Conservation (phyloP, 2,888 invertebrate genomes). For the Melinopterus prodromus region DNA sequence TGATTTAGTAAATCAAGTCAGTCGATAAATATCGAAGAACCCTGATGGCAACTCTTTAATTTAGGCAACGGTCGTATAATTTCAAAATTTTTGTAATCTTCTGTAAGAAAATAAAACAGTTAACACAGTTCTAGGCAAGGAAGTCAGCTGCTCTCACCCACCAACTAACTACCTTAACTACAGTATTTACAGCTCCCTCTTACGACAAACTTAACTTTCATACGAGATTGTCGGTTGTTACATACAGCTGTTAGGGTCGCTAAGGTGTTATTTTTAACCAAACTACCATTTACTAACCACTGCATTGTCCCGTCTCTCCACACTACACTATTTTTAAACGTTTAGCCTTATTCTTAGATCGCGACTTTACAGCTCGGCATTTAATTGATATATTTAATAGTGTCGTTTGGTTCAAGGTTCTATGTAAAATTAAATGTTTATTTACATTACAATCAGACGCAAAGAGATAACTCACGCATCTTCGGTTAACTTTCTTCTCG, state of each 20-base stretch:
- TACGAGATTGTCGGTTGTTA: neutral
- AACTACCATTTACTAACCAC: neutral
- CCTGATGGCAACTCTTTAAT: neutral
- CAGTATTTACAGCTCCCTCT: neutral
- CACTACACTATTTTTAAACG: neutral
- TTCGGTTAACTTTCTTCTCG: neutral
- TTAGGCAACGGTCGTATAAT: neutral
- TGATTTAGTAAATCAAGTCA: neutral
- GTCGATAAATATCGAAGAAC: neutral
- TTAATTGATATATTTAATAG: neutral
- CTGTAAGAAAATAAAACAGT: neutral
- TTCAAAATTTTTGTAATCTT: neutral
- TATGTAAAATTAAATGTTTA: neutral
- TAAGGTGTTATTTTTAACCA: neutral
- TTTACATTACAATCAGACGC: neutral
- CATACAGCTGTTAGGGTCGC: neutral
- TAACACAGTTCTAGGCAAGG: neutral
- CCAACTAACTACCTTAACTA: neutral
- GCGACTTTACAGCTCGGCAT: neutral
- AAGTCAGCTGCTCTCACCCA: neutral
- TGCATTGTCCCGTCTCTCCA: neutral
- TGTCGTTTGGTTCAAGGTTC: neutral
- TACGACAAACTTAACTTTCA: neutral
- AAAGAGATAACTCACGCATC: neutral
- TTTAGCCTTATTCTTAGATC: neutral